Conservation (phyloP, 2,113 vertebrate genomes). For the Indicator indicator region DNA sequence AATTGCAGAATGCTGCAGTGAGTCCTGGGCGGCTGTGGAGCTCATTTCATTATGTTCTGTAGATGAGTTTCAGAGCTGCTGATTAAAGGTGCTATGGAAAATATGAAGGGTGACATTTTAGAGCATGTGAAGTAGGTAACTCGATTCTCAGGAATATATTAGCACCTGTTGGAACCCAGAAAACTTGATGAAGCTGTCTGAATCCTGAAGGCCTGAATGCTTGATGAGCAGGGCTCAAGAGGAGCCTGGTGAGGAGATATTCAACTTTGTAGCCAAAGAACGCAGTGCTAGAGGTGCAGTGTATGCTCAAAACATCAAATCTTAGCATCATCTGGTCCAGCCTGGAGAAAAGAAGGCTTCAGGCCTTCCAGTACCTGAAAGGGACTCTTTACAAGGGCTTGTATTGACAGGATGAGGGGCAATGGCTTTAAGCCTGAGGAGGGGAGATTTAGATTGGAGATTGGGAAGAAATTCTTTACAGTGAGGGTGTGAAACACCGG, state of each 20-base stretch:
- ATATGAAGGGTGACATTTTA: background rate
- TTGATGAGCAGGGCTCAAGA: background rate
- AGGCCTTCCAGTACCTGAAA: too few relatives aligned
- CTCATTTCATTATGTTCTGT: background rate
- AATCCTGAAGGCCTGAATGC: accelerated
- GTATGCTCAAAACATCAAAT: too few relatives aligned
- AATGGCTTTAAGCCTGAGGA: too few relatives aligned
- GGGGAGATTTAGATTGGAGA: too few relatives aligned
- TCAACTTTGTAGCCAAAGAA: background rate
- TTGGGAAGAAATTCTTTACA: too few relatives aligned
- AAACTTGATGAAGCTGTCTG: background rate
- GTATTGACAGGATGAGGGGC: too few relatives aligned
- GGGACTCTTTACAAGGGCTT: too few relatives aligned
- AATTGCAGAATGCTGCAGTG: background rate
- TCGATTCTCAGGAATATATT: background rate
- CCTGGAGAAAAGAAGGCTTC: too few relatives aligned
- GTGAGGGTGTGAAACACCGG: too few relatives aligned
- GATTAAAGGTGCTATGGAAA: background rate
- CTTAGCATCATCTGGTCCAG: too few relatives aligned
- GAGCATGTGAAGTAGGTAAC: background rate
- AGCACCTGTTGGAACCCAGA: background rate
- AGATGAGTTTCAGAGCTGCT: slow-evolving; percentile 23
- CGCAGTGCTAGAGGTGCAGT: background rate
- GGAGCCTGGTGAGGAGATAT: background rate
- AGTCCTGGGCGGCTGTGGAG: background rate